phyloP scores from a whole-genome alignment of 1,140 invertebrate genomes.

The Megalonaias nervosa region DNA sequence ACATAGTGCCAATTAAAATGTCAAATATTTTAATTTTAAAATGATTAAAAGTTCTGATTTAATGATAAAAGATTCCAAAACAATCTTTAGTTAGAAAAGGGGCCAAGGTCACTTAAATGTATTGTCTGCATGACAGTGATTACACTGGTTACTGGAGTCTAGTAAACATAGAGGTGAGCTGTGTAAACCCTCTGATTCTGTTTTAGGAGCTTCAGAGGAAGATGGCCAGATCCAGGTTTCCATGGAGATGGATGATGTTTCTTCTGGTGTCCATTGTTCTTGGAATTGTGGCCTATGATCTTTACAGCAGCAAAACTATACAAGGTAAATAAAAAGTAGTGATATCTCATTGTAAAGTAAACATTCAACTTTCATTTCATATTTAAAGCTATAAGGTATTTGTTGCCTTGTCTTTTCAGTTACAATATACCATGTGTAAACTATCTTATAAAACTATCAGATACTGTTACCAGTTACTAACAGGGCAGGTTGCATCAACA shows the following conservation, averaged over 20 bases:
- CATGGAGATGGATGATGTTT: constrained; percentile 29
- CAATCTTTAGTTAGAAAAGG: no score
- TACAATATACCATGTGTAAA: background rate
- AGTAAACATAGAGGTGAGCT: no score
- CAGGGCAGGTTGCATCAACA: background rate
- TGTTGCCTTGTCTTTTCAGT: background rate
- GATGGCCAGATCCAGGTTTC: constrained; percentile 27
- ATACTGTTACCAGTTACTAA: background rate
- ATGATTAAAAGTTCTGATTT: no score
- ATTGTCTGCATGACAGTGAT: no score
- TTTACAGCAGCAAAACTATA: constrained; percentile 17
- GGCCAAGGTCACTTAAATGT: no score
- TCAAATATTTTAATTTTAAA: no score
- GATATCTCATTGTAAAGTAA: background rate
- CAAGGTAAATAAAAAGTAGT: constrained; percentile 12
- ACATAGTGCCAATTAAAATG: no score
- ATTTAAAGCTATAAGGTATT: background rate
- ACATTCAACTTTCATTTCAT: background rate
- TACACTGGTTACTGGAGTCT: no score
- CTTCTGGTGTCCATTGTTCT: constrained; percentile 27
- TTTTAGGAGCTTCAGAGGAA: constrained; percentile 32
- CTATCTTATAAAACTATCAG: background rate
- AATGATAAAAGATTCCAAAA: no score
- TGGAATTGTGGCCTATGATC: constrained; percentile 31
- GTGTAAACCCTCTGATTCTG: constrained; percentile 1